These are phyloP conservation scores for Drosophila pegasa DNA, from an alignment of 2,888 invertebrate genomes.

Conservation along the genomic window DNA sequence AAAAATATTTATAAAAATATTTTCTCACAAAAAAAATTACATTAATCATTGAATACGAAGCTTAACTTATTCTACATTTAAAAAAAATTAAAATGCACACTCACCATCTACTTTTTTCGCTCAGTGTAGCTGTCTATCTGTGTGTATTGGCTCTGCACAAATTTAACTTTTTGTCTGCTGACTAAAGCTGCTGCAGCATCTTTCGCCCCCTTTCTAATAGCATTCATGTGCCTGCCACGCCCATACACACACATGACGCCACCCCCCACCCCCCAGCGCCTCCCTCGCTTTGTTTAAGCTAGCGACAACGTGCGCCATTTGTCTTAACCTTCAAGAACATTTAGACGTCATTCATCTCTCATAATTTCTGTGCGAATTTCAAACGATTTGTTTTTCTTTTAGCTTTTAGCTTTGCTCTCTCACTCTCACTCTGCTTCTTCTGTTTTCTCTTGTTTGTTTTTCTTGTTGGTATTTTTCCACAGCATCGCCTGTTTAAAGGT, in stretches of 20 bases:
- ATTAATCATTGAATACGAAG: too few species aligned
- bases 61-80: too few species aligned
- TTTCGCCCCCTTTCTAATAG: constrained; percentile 14
- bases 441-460: constrained; percentile 21
- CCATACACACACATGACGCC: neutral
- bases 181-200: constrained; percentile 3
- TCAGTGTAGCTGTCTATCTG: constrained; percentile 13
- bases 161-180: constrained; percentile 11
- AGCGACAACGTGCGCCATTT: constrained; percentile 67
- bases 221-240: constrained; percentile 13
- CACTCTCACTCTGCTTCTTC: constrained; percentile 1
- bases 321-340: constrained; percentile 78
- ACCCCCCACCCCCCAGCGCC: neutral
- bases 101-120: too few species aligned
- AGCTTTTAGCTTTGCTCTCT: constrained; percentile 4
- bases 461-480: constrained; percentile 56
- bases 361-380: constrained; percentile 65
- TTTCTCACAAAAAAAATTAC: too few species aligned
- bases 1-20: too few species aligned
- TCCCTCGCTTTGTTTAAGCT: neutral
- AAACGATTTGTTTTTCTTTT: constrained; percentile 58
- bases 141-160: neutral
- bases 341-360: constrained; percentile 80
- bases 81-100: too few species aligned
- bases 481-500: constrained; percentile 36